phyloP scores from a whole-genome alignment of 1,140 invertebrate genomes.

The Sycobia sp. region DNA sequence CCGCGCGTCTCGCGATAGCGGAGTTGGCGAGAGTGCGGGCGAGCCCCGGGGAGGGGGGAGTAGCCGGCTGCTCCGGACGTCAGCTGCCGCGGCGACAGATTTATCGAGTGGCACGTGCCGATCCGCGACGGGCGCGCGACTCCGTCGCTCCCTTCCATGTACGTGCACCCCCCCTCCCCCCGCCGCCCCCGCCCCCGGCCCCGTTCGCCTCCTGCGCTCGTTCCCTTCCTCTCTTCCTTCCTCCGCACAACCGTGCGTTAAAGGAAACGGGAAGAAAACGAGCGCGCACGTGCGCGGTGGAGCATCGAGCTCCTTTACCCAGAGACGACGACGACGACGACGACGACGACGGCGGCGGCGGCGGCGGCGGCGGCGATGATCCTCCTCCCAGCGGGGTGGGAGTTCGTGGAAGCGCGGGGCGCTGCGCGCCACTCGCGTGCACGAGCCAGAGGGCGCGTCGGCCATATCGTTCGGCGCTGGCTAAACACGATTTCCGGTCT shows the following conservation, averaged over 20 bases:
- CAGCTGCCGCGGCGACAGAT: conserved; percentile 63
- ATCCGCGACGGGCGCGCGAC: conserved; percentile 43
- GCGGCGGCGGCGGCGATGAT: too few relatives aligned
- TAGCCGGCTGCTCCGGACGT: conserved; percentile 53
- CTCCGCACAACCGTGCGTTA: background rate
- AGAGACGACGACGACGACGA: too few relatives aligned
- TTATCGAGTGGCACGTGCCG: conserved; percentile 63
- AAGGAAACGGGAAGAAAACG: conserved; percentile 19
- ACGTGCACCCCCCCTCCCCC: conserved; percentile 20
- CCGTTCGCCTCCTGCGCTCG: background rate
- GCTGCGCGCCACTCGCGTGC: background rate
- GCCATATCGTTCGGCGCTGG: too few relatives aligned
- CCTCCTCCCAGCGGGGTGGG: too few relatives aligned
- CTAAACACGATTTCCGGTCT: too few relatives aligned
- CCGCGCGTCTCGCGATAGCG: too few relatives aligned
- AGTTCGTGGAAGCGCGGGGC: too few relatives aligned
- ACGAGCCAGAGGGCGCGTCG: too few relatives aligned
- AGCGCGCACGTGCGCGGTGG: conserved; percentile 7
- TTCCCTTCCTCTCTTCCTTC: too few relatives aligned
- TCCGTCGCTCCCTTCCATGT: too few relatives aligned
- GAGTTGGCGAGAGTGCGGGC: too few relatives aligned
- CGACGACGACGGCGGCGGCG: background rate
- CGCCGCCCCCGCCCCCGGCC: background rate
- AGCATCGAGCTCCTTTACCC: too few relatives aligned
- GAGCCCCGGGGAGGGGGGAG: background rate